phyloP scores from a whole-genome alignment of 2,113 vertebrate species.

The Hirundichthys speculiger region DNA sequence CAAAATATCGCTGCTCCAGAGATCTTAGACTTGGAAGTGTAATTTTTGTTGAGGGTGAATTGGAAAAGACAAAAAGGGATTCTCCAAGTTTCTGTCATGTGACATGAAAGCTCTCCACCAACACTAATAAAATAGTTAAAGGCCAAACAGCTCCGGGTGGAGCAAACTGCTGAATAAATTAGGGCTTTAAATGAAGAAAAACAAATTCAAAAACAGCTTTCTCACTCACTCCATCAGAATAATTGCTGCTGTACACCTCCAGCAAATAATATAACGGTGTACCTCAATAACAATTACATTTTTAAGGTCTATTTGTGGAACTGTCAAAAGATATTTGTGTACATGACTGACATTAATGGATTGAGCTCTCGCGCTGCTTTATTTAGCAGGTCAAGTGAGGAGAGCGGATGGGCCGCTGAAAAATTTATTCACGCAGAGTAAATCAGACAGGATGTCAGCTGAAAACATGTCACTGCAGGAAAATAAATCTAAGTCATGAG shows the following conservation, averaged over 20 bases:
- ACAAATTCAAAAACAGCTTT: constrained; percentile 10
- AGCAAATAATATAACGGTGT: constrained; percentile 14
- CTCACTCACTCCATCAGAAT: constrained; percentile 10
- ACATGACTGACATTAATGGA: constrained; percentile 58
- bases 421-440: constrained; percentile 55
- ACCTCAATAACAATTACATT: constrained; percentile 53
- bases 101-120: constrained; percentile 17
- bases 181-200: constrained; percentile 30
- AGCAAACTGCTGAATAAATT: constrained; percentile 32
- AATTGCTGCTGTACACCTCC: constrained; percentile 25
- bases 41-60: constrained; percentile 13
- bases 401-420: constrained; percentile 25
- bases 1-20: not conserved
- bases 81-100: constrained; percentile 4
- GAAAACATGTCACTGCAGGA: constrained; percentile 36
- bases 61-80: too few species aligned
- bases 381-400: constrained; percentile 55
- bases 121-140: constrained; percentile 40
- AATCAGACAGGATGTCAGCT: constrained; percentile 48
- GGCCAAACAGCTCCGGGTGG: constrained; percentile 13
- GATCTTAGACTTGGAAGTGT: constrained; percentile 20
- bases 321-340: constrained; percentile 43
- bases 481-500: constrained; percentile 55
- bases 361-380: constrained; percentile 45
- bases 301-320: constrained; percentile 47